These are phyloP conservation scores for Anthopleura xanthogrammica DNA, from an alignment of 92 coral and sea anemone species.

Conservation along the genomic window DNA sequence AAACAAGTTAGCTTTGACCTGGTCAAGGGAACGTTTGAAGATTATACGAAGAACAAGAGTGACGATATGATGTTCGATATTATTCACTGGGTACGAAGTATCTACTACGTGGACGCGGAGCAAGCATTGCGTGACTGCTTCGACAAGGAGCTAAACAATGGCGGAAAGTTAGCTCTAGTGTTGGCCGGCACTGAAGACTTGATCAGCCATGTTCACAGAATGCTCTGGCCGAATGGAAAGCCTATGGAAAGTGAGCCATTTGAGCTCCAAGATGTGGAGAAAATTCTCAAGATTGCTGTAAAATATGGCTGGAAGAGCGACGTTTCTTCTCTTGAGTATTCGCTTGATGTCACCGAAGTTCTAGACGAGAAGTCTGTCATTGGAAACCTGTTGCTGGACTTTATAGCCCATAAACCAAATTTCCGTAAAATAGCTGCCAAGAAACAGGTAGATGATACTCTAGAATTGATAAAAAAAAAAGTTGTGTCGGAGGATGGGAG, in stretches of 20 bases:
- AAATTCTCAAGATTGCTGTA: slow-evolving; percentile 3
- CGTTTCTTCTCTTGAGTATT: background rate
- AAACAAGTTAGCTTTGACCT: background rate
- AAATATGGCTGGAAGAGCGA: slow-evolving; percentile 6
- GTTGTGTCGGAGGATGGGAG: background rate
- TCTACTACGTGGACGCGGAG: slow-evolving; percentile 23
- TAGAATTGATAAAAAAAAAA: background rate
- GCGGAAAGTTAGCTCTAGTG: background rate
- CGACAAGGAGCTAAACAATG: background rate
- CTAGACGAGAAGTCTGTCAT: background rate
- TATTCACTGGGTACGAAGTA: slow-evolving; percentile 22
- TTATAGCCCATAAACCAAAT: background rate
- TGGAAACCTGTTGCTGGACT: slow-evolving; percentile 1
- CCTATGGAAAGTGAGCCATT: background rate
- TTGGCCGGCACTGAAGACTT: background rate
- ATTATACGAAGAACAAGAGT: background rate
- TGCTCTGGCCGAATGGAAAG: background rate
- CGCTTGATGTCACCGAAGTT: slow-evolving; percentile 5
- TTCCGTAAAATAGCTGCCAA: background rate
- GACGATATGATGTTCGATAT: slow-evolving; percentile 20
- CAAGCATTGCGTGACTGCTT: background rate
- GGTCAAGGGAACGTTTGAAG: slow-evolving; percentile 5
- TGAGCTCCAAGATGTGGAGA: background rate
- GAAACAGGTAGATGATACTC: background rate
- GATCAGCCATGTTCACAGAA: background rate